Evolutionary conservation across 2,888 invertebrate species (phyloP).

Genomic region (Drosophila gaucha): DNA sequence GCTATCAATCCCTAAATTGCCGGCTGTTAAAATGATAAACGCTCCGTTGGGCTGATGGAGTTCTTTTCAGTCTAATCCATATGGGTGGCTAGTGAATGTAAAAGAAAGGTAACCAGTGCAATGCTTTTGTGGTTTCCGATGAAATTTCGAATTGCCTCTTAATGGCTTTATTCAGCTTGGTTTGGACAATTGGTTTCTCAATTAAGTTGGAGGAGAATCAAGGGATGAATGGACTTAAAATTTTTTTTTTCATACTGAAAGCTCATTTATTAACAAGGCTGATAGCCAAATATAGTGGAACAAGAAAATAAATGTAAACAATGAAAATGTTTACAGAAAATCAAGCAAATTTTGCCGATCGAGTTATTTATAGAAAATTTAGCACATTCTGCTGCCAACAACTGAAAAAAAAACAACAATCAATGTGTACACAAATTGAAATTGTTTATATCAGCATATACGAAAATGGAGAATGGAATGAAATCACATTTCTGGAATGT

Average conservation of each 20-base stretch:
- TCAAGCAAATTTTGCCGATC: not conserved
- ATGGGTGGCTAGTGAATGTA: constrained; percentile 4
- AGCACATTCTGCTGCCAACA: not conserved
- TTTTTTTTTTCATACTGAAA: not conserved
- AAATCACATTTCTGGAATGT: not conserved
- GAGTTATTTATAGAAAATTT: not conserved
- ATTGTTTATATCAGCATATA: constrained; percentile 10
- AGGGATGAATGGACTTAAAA: too few species aligned
- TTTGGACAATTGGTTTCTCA: constrained; percentile 1
- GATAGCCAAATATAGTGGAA: not conserved
- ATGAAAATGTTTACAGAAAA: not conserved
- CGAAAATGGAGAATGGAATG: not conserved
- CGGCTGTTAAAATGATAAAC: constrained; percentile 73
- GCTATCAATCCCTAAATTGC: constrained; percentile 69
- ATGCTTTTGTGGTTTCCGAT: constrained; percentile 19
- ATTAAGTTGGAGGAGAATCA: too few species aligned
- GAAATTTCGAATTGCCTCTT: constrained; percentile 3
- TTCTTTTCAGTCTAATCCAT: constrained; percentile 27
- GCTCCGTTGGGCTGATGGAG: constrained; percentile 37
- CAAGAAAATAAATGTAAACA: constrained; percentile 5
- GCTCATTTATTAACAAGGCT: not conserved
- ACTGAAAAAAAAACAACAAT: not conserved
- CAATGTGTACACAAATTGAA: constrained; percentile 4
- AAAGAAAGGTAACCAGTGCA: constrained; percentile 2
- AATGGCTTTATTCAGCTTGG: constrained; percentile 7